Evolutionary conservation across 2,888 invertebrate species (phyloP).

Genomic region (Calephelis perditalis): DNA sequence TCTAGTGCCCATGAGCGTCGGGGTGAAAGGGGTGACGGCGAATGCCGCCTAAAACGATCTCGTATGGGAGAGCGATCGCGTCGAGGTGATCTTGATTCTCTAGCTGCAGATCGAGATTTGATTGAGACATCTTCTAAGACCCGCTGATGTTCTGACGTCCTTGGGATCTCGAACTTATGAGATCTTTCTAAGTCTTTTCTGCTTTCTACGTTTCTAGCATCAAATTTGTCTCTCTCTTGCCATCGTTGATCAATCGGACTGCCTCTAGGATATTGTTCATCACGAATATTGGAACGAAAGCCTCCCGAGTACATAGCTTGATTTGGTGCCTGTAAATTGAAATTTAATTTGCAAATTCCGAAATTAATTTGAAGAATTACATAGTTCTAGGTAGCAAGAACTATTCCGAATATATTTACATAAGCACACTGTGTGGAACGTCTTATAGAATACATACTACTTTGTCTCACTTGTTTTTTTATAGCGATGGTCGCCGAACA

Average conservation of each 20-base stretch:
- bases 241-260: constrained; percentile 36
- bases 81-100: constrained; percentile 53
- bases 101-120: constrained; percentile 33
- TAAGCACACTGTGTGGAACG: no score
- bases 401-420: no score
- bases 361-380: background rate
- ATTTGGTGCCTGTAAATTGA: constrained; percentile 67
- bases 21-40: constrained; percentile 57
- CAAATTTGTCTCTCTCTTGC: constrained; percentile 42
- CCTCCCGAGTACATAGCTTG: constrained; percentile 65
- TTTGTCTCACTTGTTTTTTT: no score
- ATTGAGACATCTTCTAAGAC: constrained; percentile 28
- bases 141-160: constrained; percentile 29
- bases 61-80: constrained; percentile 52
- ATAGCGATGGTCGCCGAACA: no score
- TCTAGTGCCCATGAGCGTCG: constrained; percentile 66
- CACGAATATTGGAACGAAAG: constrained; percentile 48
- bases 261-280: constrained; percentile 41
- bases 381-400: no score
- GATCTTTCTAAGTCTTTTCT: constrained; percentile 39
- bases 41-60: constrained; percentile 52
- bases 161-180: constrained; percentile 33
- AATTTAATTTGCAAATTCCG: constrained; percentile 55
- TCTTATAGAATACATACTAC: no score
- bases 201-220: constrained; percentile 36